phyloP scores from a whole-genome alignment of 2,797 vertebrate genomes.

The Syncerus caffer region DNA sequence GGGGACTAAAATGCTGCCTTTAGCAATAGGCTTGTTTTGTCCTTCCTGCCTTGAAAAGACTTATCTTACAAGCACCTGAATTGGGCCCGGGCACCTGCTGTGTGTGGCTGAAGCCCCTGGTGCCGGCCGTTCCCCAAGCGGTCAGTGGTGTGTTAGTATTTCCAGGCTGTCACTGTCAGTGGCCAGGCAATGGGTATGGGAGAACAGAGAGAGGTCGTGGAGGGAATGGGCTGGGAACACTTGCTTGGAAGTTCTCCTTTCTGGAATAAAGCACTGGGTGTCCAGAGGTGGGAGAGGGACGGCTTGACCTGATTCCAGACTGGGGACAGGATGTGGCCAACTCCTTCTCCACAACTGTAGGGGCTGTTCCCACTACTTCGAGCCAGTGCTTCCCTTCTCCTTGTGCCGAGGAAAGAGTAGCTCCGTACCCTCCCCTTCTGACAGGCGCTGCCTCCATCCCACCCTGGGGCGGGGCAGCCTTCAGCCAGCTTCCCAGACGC shows the following conservation, averaged over 20 bases:
- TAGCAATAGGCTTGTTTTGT: background rate
- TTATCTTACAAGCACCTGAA: background rate
- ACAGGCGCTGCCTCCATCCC: background rate
- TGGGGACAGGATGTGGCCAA: background rate
- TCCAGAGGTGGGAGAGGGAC: background rate
- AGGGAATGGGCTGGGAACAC: background rate
- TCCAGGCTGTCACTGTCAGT: too few species aligned
- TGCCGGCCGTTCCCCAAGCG: background rate
- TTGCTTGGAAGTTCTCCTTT: background rate
- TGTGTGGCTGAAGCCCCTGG: background rate
- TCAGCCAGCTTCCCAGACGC: too few species aligned
- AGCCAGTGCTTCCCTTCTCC: too few species aligned
- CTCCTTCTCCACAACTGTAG: background rate
- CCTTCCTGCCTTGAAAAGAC: background rate
- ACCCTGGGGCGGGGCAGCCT: background rate
- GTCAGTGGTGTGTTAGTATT: background rate
- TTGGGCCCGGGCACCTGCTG: fast-evolving
- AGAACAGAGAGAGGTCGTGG: background rate
- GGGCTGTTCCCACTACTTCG: background rate
- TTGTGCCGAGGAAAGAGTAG: background rate
- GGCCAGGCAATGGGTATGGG: background rate
- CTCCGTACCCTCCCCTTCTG: background rate
- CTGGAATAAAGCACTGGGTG: background rate
- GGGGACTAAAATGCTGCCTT: background rate
- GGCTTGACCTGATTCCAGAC: too few species aligned